phyloP scores from a whole-genome alignment of 2,797 vertebrate genomes.

The Sebastes flavidus region DNA sequence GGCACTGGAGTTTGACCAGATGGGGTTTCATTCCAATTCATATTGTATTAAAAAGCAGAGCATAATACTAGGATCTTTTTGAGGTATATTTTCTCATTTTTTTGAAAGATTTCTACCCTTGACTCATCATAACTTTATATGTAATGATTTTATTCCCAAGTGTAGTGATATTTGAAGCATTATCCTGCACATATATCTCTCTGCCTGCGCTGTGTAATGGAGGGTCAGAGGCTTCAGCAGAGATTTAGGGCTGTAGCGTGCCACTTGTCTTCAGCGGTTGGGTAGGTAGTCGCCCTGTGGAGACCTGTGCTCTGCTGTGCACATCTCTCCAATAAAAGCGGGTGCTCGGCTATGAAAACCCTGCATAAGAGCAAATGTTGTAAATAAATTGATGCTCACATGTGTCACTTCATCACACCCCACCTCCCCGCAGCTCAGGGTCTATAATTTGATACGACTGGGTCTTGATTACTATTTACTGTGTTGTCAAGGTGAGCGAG shows the following conservation, averaged over 20 bases:
- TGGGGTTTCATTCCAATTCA: slow-evolving; percentile 48
- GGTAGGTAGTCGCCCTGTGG: not conserved
- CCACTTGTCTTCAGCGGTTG: slow-evolving; percentile 23
- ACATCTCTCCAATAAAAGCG: slow-evolving; percentile 35
- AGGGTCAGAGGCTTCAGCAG: slow-evolving; percentile 20
- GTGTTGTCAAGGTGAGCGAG: slow-evolving; percentile 58
- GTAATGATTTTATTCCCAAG: slow-evolving; percentile 20
- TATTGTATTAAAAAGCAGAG: slow-evolving; percentile 36
- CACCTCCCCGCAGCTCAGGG: slow-evolving; percentile 7
- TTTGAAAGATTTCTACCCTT: slow-evolving; percentile 11
- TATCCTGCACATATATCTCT: not conserved
- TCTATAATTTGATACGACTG: slow-evolving; percentile 64
- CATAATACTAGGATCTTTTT: slow-evolving; percentile 17
- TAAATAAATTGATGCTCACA: slow-evolving; percentile 50
- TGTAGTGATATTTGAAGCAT: slow-evolving; percentile 4
- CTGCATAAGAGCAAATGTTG: slow-evolving; percentile 24
- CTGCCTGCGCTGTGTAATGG: not conserved
- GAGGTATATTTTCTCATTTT: not conserved
- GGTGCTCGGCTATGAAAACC: slow-evolving; percentile 33
- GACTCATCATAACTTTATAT: not conserved
- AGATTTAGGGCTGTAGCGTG: slow-evolving; percentile 25
- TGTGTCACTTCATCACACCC: slow-evolving; percentile 41
- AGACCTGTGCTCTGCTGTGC: slow-evolving; percentile 13
- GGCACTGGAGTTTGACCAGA: slow-evolving; percentile 37
- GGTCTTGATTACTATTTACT: slow-evolving; percentile 68